Evolutionary conservation across 92 coral and sea anemone species (phyloP), one percentile per base, ranked within the genome.

Genomic region (Zoanthus gigantus): DNA sequence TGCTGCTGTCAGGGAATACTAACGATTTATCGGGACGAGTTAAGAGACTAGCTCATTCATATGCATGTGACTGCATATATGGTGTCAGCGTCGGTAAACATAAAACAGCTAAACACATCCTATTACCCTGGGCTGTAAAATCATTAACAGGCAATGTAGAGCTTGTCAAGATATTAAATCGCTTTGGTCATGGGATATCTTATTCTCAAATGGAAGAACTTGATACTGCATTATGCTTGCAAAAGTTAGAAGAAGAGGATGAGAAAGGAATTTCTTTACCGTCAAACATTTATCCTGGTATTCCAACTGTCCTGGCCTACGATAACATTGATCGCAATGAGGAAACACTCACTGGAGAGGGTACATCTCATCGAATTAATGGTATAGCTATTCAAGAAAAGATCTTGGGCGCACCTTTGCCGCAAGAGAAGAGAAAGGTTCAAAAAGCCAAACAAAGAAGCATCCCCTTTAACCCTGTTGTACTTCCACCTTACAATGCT

Each of bases 241-340:
- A 73, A 86, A 88, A 89, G 78, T 79, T 92, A 89, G 92, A 89
- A 50, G 44, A 73, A 71, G 60, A 82, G 82, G 78, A 86, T 69
- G 90, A 86, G 18, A 79, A 58, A 58, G 66, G 66, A 37, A 89
- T 92, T 78, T 74, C 91, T 73, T 53, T 92, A 48, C 93, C 91
- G 13, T 88, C 65, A 60, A 73, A 46, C 76, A 90, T 86, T 77
- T 63, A 77, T 78, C 83, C 88, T 60, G 76, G 42, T 82, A 72
- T 87, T 76, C 75, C 58, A 65, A 88, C 87, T 17, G 73, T 88
- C n/a, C 88, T 90, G 29, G 92, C 92, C 18, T 80, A 87, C 86
- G 92, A 92, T 79, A 86, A 92, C 84, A 92, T 86, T 58, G 95
- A 92, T 72, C 72, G 91, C 28, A 44, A 50, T 56, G 95, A 89